Base-by-base conservation (phyloP, 2,113 vertebrate species). In the Lasiurus cinereus region DNA sequence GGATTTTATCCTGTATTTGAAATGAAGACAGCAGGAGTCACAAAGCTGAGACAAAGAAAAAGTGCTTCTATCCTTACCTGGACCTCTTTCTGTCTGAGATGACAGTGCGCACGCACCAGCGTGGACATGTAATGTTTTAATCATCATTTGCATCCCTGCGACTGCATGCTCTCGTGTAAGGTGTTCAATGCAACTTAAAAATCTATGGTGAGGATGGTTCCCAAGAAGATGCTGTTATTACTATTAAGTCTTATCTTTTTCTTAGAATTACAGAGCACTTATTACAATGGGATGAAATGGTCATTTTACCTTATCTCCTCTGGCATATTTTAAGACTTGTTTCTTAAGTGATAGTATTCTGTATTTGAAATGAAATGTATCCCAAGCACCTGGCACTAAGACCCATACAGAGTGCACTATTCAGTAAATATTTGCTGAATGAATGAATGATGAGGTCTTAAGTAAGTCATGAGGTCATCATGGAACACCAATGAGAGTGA, bases 1-100 rank as follows among this genome's bases (percentile, higher is more conserved):
- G 90, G 76, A 46, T 95, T 96, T 94, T 80, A 79, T 76, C 84
- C 56, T 94, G 39, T 83, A 27, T 90, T 59, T 93, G 59, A 90
- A 88, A 91, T 62, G 66, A 82, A 87, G 66, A 33, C 31, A 83
- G 79, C 36, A 79, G 19, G n/a, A 87, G 50, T 93, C 52, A 69
- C 52, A 91, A 56, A 80, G 10, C 18, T 70, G 56, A 90, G 83
- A 52, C 36, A 72, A 39, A 77, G 15, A 86, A 12, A 21, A 67
- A 66, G 52, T 10, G 24, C 16, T 67, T 54, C 43, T 22, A 13
- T 8, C 9, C 18, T 14, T 21, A 19, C 6, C 3, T 16, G 39
- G 18, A 21, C n/a, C 36, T 43, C 43, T 82, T 95, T 66, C 64
- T 83, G 79, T 15, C 62, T 54, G 31, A 2, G 52, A 31, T 52